Conservation (phyloP, 2,888 invertebrate genomes). For the Galeopsomyia nigrocyanea region DNA sequence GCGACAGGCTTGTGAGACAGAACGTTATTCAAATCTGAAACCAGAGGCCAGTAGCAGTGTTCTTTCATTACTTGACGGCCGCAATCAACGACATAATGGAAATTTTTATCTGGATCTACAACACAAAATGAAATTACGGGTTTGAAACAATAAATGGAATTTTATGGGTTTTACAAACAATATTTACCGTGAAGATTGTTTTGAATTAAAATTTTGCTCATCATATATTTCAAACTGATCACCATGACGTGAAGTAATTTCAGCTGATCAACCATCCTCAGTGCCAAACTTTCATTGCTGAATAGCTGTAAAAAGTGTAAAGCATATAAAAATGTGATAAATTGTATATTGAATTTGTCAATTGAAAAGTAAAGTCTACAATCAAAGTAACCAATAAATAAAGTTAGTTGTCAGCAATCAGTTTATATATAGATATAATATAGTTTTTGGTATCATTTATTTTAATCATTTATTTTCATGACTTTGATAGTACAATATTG, state of each 20-base stretch:
- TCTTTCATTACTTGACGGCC: conserved; percentile 94
- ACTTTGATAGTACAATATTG: too few species aligned
- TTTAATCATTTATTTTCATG: too few species aligned
- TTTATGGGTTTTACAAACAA: conserved; percentile 16
- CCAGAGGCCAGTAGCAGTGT: conserved; percentile 98
- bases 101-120: conserved; percentile 81
- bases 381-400: not conserved
- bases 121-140: not conserved
- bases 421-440: too few species aligned
- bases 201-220: conserved; percentile 89
- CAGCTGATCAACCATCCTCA: conserved; percentile 91
- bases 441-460: too few species aligned
- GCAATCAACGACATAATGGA: conserved; percentile 94
- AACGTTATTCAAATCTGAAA: conserved; percentile 96
- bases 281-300: conserved; percentile 92
- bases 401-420: not conserved
- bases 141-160: conserved; percentile 16
- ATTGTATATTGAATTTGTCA: not conserved
- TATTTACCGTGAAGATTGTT: conserved; percentile 85
- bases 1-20: conserved; percentile 94
- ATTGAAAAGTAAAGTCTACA: not conserved
- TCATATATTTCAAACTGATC: conserved; percentile 91
- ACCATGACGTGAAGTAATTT: conserved; percentile 95
- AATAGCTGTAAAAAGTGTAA: conserved; percentile 77
- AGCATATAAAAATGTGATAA: not conserved